Evolutionary conservation across 2,888 invertebrate genomes (phyloP).

Genomic region (Drosophila vallismaia): DNA sequence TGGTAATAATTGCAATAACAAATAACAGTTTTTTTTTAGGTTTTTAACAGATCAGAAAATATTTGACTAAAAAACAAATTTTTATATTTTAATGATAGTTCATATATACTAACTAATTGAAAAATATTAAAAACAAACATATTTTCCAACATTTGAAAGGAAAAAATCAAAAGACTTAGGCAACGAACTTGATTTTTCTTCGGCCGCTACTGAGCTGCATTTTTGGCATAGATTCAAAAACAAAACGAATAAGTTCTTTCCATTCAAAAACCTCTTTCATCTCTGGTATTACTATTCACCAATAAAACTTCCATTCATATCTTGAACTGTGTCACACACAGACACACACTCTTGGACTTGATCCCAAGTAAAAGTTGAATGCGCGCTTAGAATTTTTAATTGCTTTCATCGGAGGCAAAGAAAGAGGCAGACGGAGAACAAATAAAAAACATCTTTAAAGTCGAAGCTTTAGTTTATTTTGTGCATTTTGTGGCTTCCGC

Average conservation of each 20-base stretch:
- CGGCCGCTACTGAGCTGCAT: not conserved
- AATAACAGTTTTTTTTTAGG: too few relatives aligned
- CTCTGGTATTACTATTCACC: slow-evolving; percentile 23
- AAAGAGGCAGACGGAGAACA: slow-evolving; percentile 6
- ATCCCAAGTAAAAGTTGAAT: slow-evolving; percentile 61
- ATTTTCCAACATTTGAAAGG: not conserved
- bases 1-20: not conserved
- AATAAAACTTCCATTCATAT: slow-evolving; percentile 35
- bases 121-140: not conserved
- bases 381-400: slow-evolving; percentile 78
- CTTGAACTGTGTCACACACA: slow-evolving; percentile 62
- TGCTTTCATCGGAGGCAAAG: slow-evolving; percentile 56
- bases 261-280: slow-evolving; percentile 19
- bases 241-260: slow-evolving; percentile 12
- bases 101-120: not conserved
- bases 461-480: slow-evolving; percentile 22
- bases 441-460: not conserved
- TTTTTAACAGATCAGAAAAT: not conserved
- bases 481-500: slow-evolving; percentile 71
- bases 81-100: too few relatives aligned
- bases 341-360: slow-evolving; percentile 8
- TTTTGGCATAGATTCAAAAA: slow-evolving; percentile 21
- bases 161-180: slow-evolving; percentile 65
- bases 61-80: not conserved
- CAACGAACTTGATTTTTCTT: slow-evolving; percentile 62